Evolutionary conservation across 2,113 vertebrate species (phyloP), one percentile per base, ranked within the genome.

Genomic region (Pseudopipra pipra): DNA sequence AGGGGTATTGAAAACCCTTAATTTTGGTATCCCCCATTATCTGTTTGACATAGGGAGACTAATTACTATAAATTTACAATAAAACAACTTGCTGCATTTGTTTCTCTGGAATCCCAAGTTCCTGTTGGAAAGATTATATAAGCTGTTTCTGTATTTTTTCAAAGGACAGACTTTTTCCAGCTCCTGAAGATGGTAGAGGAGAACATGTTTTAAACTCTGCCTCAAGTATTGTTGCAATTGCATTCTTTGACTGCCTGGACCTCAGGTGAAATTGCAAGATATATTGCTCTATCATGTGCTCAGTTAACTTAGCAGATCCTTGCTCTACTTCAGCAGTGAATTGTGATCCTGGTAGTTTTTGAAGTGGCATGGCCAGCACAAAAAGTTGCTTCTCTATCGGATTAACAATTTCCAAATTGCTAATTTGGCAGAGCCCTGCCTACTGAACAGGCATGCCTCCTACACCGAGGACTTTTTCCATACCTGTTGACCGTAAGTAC

Each of bases 21-120:
- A 8, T 58, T 94, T 93, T 93, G 47, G 7, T 77, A 44, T 81
- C 33, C 28, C 14, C 63, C 31, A 77, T 93, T 77, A 67, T 44
- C 56, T 90, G 39, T 96, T 93, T 90, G 28, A 86, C 86, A 54
- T 52, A 91, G 91, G 83, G 63, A 89, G 66, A 81, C 37, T 89
- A 75, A 72, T 84, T 72, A 56, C 23, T 63, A 78, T 28, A 77
- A 87, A 76, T 90, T 88, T 88, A 33, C 52, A 95, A 88, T 96
- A 93, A 96, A 96, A 41, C 33, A 87, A 66, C 28, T 83, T 85
- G 19, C 39, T 81, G 28, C 14, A 39, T 71, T 80, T 88, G 66
- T 86, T 78, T 91, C 85, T 87, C 58, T 85, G 39, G 20, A 89
- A 76, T 87, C 37, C 96, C 31, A 66, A 15, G 21, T 72, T 91